Evolutionary conservation across 2,113 vertebrate species (phyloP).

Genomic region (Macrotus californicus): DNA sequence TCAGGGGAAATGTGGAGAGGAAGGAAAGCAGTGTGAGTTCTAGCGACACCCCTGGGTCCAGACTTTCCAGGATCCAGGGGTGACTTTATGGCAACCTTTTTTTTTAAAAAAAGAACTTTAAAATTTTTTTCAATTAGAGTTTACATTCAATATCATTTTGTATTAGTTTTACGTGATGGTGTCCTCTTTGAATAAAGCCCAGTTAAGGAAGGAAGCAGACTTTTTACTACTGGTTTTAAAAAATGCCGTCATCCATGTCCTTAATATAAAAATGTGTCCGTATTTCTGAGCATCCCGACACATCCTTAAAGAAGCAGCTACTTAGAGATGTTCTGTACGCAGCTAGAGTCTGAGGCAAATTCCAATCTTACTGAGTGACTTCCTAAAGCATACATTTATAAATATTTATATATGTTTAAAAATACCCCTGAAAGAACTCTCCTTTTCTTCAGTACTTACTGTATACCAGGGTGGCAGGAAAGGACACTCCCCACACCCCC

Average conservation of each 20-base stretch:
- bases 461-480: background rate
- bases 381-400: background rate
- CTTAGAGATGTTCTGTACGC: background rate
- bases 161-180: background rate
- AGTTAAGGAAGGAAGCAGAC: background rate
- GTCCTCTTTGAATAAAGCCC: slow-evolving; percentile 1
- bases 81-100: background rate
- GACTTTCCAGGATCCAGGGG: background rate
- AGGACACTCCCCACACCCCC: background rate
- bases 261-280: background rate
- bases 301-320: background rate
- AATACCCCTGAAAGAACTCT: background rate
- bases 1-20: background rate
- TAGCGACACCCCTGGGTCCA: background rate
- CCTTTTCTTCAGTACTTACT: background rate
- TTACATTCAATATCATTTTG: background rate
- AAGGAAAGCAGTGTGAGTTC: background rate
- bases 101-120: background rate
- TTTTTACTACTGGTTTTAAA: background rate
- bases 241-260: background rate
- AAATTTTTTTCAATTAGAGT: background rate
- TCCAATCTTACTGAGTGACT: background rate
- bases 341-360: background rate
- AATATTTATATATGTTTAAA: background rate
- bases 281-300: background rate